Evolutionary conservation across 2,797 vertebrate genomes (phyloP).

Genomic region (Micrastur ruficollis): DNA sequence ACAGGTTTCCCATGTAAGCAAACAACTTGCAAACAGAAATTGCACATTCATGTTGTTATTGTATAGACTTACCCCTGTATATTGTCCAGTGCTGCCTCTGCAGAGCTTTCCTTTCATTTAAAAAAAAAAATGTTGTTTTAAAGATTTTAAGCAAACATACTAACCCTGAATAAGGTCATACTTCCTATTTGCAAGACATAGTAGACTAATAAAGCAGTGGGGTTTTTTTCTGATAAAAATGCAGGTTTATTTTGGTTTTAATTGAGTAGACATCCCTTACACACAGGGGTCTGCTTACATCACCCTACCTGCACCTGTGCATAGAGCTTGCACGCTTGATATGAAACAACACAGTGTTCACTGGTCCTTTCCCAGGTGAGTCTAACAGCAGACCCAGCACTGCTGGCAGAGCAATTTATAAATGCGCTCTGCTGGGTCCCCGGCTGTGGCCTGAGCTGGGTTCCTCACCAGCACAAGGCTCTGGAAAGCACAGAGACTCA

Average conservation of each 20-base stretch:
- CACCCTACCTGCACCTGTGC: neutral
- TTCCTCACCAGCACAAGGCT: neutral
- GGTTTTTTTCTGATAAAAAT: neutral
- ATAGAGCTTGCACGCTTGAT: neutral
- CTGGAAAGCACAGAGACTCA: neutral
- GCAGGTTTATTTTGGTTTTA: neutral
- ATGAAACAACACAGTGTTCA: no score
- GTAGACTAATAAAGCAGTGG: neutral
- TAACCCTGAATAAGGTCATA: neutral
- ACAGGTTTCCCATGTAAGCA: neutral
- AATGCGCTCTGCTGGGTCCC: neutral
- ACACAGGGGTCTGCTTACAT: neutral
- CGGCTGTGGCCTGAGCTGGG: neutral
- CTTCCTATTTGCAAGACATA: neutral
- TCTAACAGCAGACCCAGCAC: neutral
- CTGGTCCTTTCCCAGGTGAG: neutral
- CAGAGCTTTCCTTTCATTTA: neutral
- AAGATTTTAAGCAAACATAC: neutral
- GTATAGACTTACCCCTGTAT: no score
- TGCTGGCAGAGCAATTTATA: neutral
- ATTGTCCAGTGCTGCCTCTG: neutral
- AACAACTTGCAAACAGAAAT: neutral
- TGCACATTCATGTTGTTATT: neutral
- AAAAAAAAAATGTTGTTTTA: neutral
- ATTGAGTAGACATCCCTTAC: neutral